Conservation (phyloP, 2,113 vertebrate species). For the Phalacrocorax aristotelis region DNA sequence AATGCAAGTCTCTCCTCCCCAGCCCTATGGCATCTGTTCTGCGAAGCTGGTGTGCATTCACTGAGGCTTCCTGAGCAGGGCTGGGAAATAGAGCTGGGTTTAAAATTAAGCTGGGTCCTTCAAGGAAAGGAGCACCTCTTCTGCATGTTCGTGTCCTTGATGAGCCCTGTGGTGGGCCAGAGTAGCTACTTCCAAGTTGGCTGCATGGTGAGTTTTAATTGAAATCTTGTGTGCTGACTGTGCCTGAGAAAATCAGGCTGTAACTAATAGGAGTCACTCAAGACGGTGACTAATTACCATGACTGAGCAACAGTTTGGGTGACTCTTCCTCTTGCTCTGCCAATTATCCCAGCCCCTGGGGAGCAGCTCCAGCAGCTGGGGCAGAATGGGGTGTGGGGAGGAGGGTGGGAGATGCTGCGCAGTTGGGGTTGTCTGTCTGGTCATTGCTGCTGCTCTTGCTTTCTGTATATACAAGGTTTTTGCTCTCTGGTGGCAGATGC, state of each 20-base stretch:
- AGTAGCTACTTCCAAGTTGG: not conserved
- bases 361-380: accelerated
- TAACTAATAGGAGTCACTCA: not conserved
- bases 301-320: not conserved
- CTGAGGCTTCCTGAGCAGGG: not conserved
- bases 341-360: not conserved
- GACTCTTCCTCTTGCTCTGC: not conserved
- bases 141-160: not conserved
- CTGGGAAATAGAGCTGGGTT: not conserved
- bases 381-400: not conserved
- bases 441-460: not conserved
- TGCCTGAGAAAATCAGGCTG: not conserved
- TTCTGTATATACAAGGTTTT: not conserved
- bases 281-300: slow-evolving; percentile 30
- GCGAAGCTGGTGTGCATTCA: accelerated
- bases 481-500: not conserved
- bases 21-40: not conserved
- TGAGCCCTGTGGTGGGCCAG: not conserved
- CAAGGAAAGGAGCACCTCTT: not conserved
- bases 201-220: not conserved
- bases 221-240: not conserved
- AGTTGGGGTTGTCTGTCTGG: not conserved
- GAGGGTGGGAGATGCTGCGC: not conserved
- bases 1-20: not conserved
- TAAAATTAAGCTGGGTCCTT: not conserved